Evolutionary conservation across 2,888 invertebrate species (phyloP), one percentile per base, ranked within the genome.

Genomic region (Drosophila monieri): DNA sequence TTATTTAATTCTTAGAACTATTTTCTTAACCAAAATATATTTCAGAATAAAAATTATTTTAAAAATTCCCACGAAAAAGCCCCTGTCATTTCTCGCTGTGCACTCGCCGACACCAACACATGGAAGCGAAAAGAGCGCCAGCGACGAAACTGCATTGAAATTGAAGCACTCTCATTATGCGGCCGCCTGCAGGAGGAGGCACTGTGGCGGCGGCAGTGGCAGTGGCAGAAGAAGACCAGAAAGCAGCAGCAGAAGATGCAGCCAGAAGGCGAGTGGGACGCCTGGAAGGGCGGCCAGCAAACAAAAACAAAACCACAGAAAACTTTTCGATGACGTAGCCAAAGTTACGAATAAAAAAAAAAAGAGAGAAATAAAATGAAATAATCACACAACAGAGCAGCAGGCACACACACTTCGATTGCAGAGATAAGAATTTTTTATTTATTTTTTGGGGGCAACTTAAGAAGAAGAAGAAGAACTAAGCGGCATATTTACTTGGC

Each of bases 111-210:
- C 25, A 14, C 5, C 25, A 25, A 39, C 32, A 39, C 37, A 23
- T 41, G 44, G 37, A 18, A 41, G 39, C 30, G 21, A 47, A 51
- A 67, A 53, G 70, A 68, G 66, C 56, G 56, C 43, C 71, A 67
- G 65, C 44, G 62, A 52, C 18, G 64, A 69, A 66, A 49, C 55
- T 67, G 61, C 67, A 69, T 78, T 76, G 76, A 68, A 78, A 74
- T 71, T 81, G 70, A 83, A 70, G 84, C 62, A 79, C 72, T 83
- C 74, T 72, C 74, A 83, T 77, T 83, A 79, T 74, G 78, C 71
- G 49, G 64, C 47, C 57, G 66, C 47, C 57, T 62, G 65, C 77
- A 68, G 73, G 48, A 67, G 27, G 49, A 47, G 21, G 25, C 21
- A 18, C 21, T 1, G 6, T 6, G 12, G 35, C 5, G 12, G 35